Percentiles rank a stretch among this genome's conserved stretches.
Evolutionary conservation across 2,113 vertebrate species (phyloP).

Genomic region (Thryonomys swinderianus): DNA sequence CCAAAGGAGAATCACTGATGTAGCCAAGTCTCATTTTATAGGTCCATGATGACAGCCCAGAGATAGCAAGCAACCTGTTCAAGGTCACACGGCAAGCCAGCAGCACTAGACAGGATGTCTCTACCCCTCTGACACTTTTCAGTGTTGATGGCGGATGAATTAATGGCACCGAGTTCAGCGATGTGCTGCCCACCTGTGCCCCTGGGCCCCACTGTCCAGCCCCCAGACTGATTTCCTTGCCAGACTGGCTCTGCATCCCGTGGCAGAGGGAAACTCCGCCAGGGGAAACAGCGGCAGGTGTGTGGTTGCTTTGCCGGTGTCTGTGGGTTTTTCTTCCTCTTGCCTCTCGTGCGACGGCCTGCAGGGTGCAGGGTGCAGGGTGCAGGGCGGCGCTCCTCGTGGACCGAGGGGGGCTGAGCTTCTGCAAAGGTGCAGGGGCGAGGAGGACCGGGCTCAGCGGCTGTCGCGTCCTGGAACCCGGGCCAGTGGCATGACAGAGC

Average conservation of each 20-base stretch:
- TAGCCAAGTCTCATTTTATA: background rate
- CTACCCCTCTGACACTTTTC: background rate
- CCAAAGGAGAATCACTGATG: background rate
- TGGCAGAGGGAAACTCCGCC: conserved; percentile 38
- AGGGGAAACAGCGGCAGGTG: background rate
- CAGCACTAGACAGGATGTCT: background rate
- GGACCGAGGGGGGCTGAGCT: background rate
- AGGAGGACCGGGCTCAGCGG: accelerated
- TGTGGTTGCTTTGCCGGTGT: background rate
- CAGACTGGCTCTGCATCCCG: background rate
- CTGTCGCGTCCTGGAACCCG: background rate
- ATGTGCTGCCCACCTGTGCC: background rate
- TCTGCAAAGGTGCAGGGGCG: background rate
- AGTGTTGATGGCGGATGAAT: background rate
- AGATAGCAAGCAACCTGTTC: background rate
- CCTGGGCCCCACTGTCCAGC: background rate
- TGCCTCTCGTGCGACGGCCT: conserved; percentile 3
- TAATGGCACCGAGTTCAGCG: background rate
- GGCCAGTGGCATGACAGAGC: background rate
- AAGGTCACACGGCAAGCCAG: background rate
- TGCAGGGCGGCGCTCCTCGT: background rate
- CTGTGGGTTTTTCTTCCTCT: conserved; percentile 71
- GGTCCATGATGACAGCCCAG: background rate
- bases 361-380: background rate
- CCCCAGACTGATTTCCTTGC: background rate